phyloP scores from a whole-genome alignment of 2,113 vertebrate genomes.

The Platycercus adscitus region DNA sequence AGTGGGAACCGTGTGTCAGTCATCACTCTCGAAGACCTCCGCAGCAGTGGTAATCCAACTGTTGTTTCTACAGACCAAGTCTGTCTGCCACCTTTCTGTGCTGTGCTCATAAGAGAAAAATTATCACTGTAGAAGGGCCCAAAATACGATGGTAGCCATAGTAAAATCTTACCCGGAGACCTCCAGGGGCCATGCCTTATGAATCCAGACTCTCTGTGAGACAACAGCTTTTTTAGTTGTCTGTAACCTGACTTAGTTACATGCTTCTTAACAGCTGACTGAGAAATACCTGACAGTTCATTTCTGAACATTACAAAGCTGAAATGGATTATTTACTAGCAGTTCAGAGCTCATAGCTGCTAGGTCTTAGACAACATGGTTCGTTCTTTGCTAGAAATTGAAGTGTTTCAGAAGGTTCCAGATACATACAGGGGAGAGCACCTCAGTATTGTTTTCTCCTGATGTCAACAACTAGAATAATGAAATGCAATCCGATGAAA shows the following conservation, averaged over 20 bases:
- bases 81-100: background rate
- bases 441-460: background rate
- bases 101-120: background rate
- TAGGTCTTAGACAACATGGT: background rate
- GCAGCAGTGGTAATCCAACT: rapidly evolving
- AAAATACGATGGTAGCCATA: background rate
- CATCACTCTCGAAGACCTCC: background rate
- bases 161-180: background rate
- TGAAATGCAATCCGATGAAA: background rate
- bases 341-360: background rate
- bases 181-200: background rate
- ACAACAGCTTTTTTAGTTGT: background rate
- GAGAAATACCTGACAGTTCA: background rate
- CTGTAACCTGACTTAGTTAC: background rate
- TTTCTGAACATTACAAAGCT: background rate
- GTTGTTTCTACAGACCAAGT: background rate
- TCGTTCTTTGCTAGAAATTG: background rate
- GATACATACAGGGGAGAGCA: background rate
- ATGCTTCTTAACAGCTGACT: background rate
- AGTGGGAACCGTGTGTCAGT: rapidly evolving
- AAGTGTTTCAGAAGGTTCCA: background rate
- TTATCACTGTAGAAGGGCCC: background rate
- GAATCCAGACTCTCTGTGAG: background rate
- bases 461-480: background rate
- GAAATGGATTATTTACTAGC: background rate